Evolutionary conservation across 2,797 vertebrate species (phyloP), one percentile per base, ranked within the genome.

Genomic region (Natrix natrix): DNA sequence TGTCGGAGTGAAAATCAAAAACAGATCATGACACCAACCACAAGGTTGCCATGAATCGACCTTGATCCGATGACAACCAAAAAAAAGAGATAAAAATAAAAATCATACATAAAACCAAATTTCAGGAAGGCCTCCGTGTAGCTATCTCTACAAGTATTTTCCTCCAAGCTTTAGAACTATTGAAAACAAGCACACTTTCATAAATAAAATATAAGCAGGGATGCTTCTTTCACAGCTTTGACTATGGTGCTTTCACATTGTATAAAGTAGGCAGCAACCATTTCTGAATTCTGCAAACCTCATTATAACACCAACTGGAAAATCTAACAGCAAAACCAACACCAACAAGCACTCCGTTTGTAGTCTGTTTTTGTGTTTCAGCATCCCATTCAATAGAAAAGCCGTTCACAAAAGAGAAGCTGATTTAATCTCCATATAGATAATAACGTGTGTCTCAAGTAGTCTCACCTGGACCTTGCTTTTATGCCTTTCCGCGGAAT

Each of bases 321-420:
- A 88, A 59, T 28, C 12, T 24, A 93, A 74, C 24, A 86, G 24
- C 32, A 7, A 63, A 66, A 91, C 59, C 66, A 56, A 63, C 60
- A 91, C 88, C 90, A 88, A 93, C 87, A 93, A 87, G 93, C 87
- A 52, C 26, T 83, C 66, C 69, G 26, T 93, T 88, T 89, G 90
- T 89, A 61, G 90, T 48, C 52, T 91, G 88, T 91, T 91, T 91
- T 89, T 93, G 87, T 63, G 89, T 91, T 90, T 87, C 26, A 87
- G 37, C 52, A 48, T 83, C 90, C 59, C 52, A 89, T 93, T 93
- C 93, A 91, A 63, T 57, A 54, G 63, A 89, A 91, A 91, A 89
- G 93, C 93, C 69, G 48, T 93, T 89, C 52, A 91, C 90, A 93
- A 93, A 91, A 91, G 93, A 89, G 59, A 69, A 89, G 93, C 93